Conservation (phyloP, 2,797 vertebrate genomes). For the Falco cherrug region DNA sequence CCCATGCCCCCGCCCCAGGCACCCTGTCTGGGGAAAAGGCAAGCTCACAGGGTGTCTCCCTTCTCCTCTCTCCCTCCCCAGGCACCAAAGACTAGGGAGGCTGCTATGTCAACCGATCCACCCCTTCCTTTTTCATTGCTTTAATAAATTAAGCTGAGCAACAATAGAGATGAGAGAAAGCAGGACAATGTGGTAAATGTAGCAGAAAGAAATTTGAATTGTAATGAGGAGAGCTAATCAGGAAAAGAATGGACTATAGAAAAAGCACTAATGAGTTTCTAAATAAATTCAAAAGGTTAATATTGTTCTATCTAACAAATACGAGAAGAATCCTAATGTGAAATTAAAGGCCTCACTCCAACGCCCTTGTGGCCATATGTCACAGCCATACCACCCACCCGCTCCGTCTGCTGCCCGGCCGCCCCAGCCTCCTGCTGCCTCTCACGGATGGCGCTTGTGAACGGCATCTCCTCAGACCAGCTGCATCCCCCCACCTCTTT, state of each 20-base stretch:
- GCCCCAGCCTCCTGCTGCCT: not conserved
- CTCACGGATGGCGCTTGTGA: not conserved
- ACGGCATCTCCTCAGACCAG: not conserved
- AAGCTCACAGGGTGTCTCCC: not conserved
- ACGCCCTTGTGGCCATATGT: not conserved
- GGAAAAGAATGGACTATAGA: conserved; percentile 71
- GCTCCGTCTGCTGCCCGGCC: not conserved
- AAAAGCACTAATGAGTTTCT: conserved; percentile 73
- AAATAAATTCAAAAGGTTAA: conserved; percentile 75
- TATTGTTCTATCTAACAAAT: conserved; percentile 67
- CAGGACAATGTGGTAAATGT: conserved; percentile 74
- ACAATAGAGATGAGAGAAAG: conserved; percentile 71
- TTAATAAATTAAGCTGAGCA: conserved; percentile 58
- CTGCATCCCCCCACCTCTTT: rapidly evolving
- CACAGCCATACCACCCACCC: not conserved
- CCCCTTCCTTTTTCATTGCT: not conserved
- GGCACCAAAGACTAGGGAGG: not conserved
- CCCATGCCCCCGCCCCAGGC: not conserved
- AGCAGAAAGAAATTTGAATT: conserved; percentile 74
- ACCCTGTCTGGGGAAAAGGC: not conserved
- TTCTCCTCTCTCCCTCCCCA: not conserved
- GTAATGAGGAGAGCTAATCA: conserved; percentile 73
- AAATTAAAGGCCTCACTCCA: conserved; percentile 34
- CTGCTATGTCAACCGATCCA: not conserved
- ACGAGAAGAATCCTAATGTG: conserved; percentile 55